phyloP scores from a whole-genome alignment of 1,140 invertebrate species.

The Druon quercuslanigerum region DNA sequence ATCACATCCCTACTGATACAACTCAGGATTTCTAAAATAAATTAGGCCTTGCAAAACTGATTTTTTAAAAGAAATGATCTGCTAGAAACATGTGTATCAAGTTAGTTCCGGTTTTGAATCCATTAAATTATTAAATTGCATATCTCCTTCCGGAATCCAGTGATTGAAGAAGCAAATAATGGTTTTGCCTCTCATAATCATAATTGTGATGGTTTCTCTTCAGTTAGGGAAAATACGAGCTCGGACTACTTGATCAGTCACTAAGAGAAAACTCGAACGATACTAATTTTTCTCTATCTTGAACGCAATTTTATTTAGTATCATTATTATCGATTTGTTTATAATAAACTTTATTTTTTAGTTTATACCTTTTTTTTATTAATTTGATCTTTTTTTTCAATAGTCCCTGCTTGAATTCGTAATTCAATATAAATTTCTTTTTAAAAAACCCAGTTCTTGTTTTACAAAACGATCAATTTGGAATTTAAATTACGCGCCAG shows the following conservation, averaged over 20 bases:
- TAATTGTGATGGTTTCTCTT: background rate
- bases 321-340: conserved; percentile 15
- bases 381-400: background rate
- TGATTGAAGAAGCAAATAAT: conserved; percentile 18
- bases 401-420: too few relatives aligned
- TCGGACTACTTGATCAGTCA: conserved; percentile 21
- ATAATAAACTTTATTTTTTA: background rate
- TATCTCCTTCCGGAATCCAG: conserved; percentile 8
- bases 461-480: too few relatives aligned
- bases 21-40: background rate
- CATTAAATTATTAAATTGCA: conserved; percentile 25
- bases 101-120: conserved; percentile 7
- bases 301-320: background rate
- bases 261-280: conserved; percentile 7
- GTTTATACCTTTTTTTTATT: too few relatives aligned
- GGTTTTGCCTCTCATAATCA: conserved; percentile 1
- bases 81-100: too few relatives aligned
- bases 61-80: background rate
- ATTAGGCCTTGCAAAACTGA: background rate
- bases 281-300: background rate
- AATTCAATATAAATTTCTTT: too few relatives aligned
- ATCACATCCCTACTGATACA: background rate
- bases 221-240: conserved; percentile 15
- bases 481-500: too few relatives aligned
- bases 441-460: too few relatives aligned